Percentiles rank a stretch among this genome's conserved stretches.
Conservation (phyloP, 2,113 vertebrate species). For the Neotragus pygmaeus region DNA sequence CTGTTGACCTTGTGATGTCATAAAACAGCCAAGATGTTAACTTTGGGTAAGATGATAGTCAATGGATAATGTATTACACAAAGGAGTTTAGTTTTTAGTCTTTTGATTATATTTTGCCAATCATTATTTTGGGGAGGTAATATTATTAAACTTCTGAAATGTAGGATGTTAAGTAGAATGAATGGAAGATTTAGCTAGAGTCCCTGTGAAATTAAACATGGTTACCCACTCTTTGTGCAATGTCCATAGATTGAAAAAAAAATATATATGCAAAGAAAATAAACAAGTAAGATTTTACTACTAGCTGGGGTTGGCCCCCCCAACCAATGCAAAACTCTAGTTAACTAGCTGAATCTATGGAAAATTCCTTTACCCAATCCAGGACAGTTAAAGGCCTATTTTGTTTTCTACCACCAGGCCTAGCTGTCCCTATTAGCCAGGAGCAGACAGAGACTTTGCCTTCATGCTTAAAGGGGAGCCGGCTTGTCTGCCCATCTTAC, state of each 20-base stretch:
- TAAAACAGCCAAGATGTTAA: background rate
- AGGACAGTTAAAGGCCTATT: background rate
- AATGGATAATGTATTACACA: background rate
- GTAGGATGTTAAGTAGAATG: background rate
- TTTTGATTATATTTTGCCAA: background rate
- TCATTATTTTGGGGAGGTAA: background rate
- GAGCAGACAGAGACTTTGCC: background rate
- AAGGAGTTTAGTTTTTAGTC: background rate
- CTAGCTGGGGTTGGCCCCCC: background rate
- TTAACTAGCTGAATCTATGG: background rate
- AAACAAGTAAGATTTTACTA: background rate
- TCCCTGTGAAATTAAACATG: background rate
- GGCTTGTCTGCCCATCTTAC: background rate
- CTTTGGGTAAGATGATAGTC: background rate
- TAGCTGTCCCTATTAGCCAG: background rate
- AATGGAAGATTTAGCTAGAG: background rate
- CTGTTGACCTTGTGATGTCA: background rate
- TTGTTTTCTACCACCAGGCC: background rate
- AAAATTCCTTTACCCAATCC: background rate
- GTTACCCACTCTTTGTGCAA: background rate
- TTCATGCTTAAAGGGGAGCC: background rate
- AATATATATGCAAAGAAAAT: background rate
- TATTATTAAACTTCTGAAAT: background rate
- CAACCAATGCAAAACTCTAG: background rate
- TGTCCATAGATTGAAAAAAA: background rate